A percentile compares a stretch with the other conserved stretches of the same genome.
phyloP scores from a whole-genome alignment of 2,888 invertebrate species.

The Nasonia oneida region DNA sequence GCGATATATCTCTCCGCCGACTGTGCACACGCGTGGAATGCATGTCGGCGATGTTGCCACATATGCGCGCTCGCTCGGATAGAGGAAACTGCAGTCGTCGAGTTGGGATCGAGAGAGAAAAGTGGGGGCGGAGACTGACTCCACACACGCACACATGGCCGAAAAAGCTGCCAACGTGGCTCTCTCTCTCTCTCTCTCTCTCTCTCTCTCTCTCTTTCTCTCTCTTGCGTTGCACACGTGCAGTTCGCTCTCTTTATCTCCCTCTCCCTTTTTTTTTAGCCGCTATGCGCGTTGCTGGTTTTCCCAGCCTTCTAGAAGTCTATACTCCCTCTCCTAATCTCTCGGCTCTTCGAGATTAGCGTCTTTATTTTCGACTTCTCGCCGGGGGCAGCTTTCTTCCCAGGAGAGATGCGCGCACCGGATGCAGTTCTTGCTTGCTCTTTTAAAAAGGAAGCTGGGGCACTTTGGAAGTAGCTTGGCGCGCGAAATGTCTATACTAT shows the following conservation, averaged over 20 bases:
- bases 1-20: too few species aligned
- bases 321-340: constrained; percentile 38
- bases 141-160: background rate
- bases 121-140: constrained; percentile 19
- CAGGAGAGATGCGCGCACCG: constrained; percentile 27
- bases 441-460: constrained; percentile 32
- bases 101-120: background rate
- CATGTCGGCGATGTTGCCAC: constrained; percentile 52
- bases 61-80: background rate
- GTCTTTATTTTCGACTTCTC: constrained; percentile 61
- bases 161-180: constrained; percentile 17
- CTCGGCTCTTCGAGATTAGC: constrained; percentile 60
- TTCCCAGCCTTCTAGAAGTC: background rate
- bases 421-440: background rate
- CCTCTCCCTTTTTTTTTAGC: background rate
- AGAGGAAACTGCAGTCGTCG: background rate
- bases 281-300: background rate
- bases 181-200: background rate
- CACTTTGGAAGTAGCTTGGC: background rate
- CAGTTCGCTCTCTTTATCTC: background rate
- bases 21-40: constrained; percentile 32
- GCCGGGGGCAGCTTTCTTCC: constrained; percentile 12
- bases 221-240: too few species aligned
- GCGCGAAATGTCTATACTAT: too few species aligned
- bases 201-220: background rate